phyloP scores from a whole-genome alignment of 1,140 invertebrate species.

The Diabrotica undecimpunctata region DNA sequence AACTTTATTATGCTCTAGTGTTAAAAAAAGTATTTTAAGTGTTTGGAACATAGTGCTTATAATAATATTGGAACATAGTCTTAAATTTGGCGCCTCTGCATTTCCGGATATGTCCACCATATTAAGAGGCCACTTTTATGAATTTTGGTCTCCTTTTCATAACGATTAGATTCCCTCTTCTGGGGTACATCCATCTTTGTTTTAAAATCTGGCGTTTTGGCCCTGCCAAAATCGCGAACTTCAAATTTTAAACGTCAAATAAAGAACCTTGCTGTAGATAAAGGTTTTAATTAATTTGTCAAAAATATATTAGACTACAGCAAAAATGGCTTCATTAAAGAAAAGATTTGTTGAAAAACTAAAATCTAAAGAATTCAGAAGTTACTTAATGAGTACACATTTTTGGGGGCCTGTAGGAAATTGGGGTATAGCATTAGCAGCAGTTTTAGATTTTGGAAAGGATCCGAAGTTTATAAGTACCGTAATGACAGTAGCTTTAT shows the following conservation, averaged over 20 bases:
- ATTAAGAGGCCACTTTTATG: no score
- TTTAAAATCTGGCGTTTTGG: no score
- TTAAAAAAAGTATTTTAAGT: no score
- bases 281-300: neutral
- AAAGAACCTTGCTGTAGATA: neutral
- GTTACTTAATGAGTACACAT: constrained; percentile 87
- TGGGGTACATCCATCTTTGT: no score
- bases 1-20: no score
- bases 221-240: neutral
- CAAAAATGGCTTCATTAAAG: constrained; percentile 30
- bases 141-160: no score
- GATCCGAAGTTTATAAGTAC: constrained; percentile 94
- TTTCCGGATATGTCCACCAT: no score
- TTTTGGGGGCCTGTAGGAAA: constrained; percentile 96
- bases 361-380: constrained; percentile 74
- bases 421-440: constrained; percentile 97
- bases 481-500: constrained; percentile 93
- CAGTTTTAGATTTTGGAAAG: constrained; percentile 87
- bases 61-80: no score
- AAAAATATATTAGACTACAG: neutral
- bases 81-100: no score
- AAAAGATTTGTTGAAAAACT: constrained; percentile 57
- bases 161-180: no score
- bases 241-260: neutral
- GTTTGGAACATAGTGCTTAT: no score